These are phyloP conservation scores for Puffinus mauretanicus DNA, from an alignment of 2,113 vertebrate genomes.

Conservation along the genomic window DNA sequence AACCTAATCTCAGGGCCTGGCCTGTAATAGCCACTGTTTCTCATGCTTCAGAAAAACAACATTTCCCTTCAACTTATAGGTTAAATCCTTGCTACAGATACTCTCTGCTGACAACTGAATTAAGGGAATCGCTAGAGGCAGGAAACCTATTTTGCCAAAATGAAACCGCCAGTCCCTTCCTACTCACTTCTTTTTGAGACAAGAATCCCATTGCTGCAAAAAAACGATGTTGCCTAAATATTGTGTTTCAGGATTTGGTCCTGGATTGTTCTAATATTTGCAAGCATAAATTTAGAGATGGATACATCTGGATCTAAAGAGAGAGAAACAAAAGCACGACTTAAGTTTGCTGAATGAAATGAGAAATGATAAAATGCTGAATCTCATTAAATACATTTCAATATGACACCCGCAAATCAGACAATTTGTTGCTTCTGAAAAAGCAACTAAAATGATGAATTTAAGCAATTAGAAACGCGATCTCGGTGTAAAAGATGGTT, in stretches of 20 bases:
- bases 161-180: not conserved
- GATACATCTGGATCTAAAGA: not conserved
- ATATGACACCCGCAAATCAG: not conserved
- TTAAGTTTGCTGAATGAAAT: not conserved
- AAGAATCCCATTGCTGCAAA: not conserved
- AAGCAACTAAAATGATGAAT: not conserved
- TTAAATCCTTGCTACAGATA: not conserved
- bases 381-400: not conserved
- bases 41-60: not conserved
- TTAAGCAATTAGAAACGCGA: not conserved
- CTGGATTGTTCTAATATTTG: not conserved
- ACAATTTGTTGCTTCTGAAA: not conserved
- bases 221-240: not conserved
- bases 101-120: not conserved
- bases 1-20: not conserved
- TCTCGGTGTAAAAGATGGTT: not conserved
- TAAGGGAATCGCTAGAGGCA: not conserved
- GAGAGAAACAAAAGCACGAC: not conserved
- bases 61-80: not conserved
- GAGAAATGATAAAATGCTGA: not conserved
- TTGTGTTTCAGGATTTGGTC: not conserved
- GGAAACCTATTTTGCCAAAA: not conserved
- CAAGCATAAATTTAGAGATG: not conserved
- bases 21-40: not conserved
- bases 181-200: not conserved